These are phyloP conservation scores for Calliopum simillimum DNA, from an alignment of 2,888 invertebrate species.

Conservation along the genomic window DNA sequence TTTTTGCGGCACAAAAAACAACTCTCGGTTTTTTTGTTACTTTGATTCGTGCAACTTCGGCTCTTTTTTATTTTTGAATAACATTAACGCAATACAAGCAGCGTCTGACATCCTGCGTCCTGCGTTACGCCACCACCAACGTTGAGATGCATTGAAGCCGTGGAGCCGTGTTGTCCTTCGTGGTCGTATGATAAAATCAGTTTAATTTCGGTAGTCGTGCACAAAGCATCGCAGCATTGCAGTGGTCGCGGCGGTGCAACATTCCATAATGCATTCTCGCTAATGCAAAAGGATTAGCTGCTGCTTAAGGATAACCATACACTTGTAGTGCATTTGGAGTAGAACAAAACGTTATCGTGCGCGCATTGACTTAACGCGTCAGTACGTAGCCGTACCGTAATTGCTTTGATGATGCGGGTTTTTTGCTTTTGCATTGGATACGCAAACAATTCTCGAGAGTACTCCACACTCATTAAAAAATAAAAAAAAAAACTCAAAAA, in stretches of 20 bases:
- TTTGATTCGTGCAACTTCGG: background rate
- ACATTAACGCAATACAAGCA: background rate
- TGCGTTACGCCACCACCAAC: background rate
- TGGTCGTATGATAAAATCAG: conserved; percentile 42
- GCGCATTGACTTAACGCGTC: background rate
- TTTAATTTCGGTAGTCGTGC: conserved; percentile 50
- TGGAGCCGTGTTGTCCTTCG: conserved; percentile 38
- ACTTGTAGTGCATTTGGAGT: conserved; percentile 1
- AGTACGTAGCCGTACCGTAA: background rate
- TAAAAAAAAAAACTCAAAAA: conserved; percentile 45
- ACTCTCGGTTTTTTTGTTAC: background rate
- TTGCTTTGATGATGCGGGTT: background rate
- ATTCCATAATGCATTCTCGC: background rate
- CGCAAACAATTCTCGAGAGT: background rate
- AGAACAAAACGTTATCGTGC: background rate
- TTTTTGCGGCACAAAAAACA: background rate
- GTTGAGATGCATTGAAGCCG: conserved; percentile 24
- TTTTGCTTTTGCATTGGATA: too few relatives aligned
- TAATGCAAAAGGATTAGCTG: conserved; percentile 21
- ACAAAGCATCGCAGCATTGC: conserved; percentile 47
- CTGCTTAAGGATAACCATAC: conserved; percentile 17
- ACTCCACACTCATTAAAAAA: conserved; percentile 30
- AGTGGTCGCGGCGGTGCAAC: background rate
- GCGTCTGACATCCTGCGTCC: conserved; percentile 1
- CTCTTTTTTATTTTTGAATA: background rate